These are phyloP conservation scores for Patiria pectinifera DNA, from an alignment of 53 echinoderm and acorn worm species.

Conservation along the genomic window DNA sequence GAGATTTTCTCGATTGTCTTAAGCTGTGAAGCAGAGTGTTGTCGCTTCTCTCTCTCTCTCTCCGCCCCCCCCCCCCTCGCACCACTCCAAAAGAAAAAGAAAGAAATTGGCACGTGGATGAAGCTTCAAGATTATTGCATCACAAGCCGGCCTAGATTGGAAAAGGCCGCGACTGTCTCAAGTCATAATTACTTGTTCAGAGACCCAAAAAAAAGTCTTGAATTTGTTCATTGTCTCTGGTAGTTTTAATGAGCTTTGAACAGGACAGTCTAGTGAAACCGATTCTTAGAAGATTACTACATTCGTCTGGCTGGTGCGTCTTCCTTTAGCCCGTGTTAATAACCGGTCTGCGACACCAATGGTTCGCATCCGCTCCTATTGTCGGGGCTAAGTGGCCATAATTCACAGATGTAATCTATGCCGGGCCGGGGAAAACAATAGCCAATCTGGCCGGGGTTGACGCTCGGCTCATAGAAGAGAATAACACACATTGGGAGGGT, in stretches of 20 bases:
- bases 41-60: neutral
- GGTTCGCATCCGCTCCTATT: neutral
- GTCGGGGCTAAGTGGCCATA: slow-evolving; percentile 15
- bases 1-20: neutral
- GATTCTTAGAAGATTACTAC: neutral
- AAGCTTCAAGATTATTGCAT: neutral
- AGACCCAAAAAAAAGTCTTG: neutral
- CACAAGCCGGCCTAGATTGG: neutral
- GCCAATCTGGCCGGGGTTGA: slow-evolving; percentile 33
- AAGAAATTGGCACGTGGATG: neutral
- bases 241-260: slow-evolving; percentile 28
- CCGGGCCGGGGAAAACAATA: slow-evolving; percentile 22
- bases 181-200: neutral
- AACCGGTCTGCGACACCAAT: neutral
- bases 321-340: neutral
- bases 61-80: too few species aligned
- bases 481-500: neutral
- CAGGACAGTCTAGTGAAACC: neutral
- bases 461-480: neutral
- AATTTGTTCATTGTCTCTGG: slow-evolving; percentile 28
- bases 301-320: neutral
- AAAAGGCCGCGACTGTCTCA: neutral
- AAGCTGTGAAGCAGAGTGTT: neutral
- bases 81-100: too few species aligned
- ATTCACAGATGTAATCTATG: slow-evolving; percentile 42